Evolutionary conservation across 2,888 invertebrate species (phyloP).

Genomic region (Limnephilus auricula): DNA sequence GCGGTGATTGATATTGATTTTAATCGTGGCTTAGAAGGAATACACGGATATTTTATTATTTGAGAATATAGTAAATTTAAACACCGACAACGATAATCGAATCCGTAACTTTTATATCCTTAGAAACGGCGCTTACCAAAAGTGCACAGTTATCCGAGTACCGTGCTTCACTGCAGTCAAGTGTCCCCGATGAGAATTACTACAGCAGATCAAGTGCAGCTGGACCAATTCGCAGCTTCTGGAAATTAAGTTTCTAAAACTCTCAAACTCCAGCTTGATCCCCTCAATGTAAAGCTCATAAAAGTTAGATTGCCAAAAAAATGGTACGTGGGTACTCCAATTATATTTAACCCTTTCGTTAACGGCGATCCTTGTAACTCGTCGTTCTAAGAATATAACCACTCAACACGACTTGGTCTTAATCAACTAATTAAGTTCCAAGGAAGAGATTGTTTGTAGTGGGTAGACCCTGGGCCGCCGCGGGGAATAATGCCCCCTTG

Average conservation of each 20-base stretch:
- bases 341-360: slow-evolving; percentile 2
- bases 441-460: slow-evolving; percentile 18
- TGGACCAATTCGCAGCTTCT: background rate
- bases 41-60: too few relatives aligned
- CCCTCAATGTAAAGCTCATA: background rate
- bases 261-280: background rate
- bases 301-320: background rate
- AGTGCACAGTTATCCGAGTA: background rate
- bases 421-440: slow-evolving; percentile 65
- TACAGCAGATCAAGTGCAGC: background rate
- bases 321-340: background rate
- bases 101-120: background rate
- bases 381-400: background rate
- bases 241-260: background rate
- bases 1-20: too few relatives aligned
- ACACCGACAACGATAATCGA: too few relatives aligned
- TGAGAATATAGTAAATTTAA: too few relatives aligned
- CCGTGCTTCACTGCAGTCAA: background rate
- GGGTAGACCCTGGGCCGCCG: slow-evolving; percentile 2
- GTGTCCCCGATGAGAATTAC: background rate
- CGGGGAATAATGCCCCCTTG: background rate
- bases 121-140: background rate
- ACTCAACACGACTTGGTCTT: slow-evolving; percentile 47
- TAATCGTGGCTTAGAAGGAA: too few relatives aligned
- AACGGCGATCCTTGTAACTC: background rate